Percentiles rank a stretch among this genome's conserved stretches.
Evolutionary conservation across 2,797 vertebrate species (phyloP).

Genomic region (Cirrhinus molitorella): DNA sequence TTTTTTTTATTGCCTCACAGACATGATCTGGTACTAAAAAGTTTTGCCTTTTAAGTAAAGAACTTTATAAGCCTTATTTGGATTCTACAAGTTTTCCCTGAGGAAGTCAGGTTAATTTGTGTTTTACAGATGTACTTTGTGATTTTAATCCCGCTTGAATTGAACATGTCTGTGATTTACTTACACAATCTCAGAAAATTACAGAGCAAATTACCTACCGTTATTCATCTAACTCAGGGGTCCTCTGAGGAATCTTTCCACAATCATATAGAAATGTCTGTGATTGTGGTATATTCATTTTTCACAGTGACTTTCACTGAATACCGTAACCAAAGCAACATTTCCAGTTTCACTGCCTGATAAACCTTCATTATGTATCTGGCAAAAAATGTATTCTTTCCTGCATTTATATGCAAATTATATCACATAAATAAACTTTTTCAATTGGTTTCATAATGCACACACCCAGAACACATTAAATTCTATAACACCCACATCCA

Average conservation of each 20-base stretch:
- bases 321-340: background rate
- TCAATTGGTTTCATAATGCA: background rate
- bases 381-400: background rate
- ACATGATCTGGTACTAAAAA: background rate
- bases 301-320: background rate
- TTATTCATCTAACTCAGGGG: background rate
- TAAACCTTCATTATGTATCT: background rate
- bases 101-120: conserved; percentile 9
- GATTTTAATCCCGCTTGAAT: background rate
- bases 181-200: background rate
- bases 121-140: background rate
- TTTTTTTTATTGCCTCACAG: background rate
- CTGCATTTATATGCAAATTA: background rate
- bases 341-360: background rate
- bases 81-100: background rate
- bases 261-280: background rate
- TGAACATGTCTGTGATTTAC: background rate
- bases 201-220: background rate
- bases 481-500: background rate
- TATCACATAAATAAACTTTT: background rate
- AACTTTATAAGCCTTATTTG: background rate
- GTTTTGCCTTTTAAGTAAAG: background rate
- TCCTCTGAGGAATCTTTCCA: background rate
- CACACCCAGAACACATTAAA: background rate
- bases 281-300: background rate